Evolutionary conservation across 2,113 vertebrate genomes (phyloP).

Genomic region (Tretioscincus oriximinensis): DNA sequence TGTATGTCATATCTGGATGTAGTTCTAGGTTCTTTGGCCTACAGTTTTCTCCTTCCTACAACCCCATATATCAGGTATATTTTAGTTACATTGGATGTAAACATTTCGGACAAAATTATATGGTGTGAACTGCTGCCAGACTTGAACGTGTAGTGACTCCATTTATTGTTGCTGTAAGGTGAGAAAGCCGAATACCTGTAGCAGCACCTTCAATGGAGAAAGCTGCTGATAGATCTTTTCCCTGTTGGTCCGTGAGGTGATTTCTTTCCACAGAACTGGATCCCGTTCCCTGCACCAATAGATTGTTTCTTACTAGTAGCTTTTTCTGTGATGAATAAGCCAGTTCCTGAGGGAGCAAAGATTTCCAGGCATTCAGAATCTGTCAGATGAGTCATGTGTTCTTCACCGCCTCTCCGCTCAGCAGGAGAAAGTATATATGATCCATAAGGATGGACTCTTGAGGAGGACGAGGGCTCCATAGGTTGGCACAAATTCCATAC

Average conservation of each 20-base stretch:
- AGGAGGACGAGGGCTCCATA: not conserved
- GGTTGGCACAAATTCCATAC: not conserved
- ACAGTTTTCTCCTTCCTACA: too few relatives aligned
- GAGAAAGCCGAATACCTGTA: too few relatives aligned
- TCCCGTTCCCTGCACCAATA: not conserved
- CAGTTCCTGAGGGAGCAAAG: not conserved
- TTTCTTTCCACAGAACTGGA: not conserved
- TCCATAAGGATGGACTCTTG: not conserved
- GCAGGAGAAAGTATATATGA: not conserved
- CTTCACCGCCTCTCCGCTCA: not conserved
- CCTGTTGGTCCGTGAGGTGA: not conserved
- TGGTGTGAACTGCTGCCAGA: not conserved
- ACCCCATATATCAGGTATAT: not conserved
- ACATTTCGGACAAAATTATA: not conserved
- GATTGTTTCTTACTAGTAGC: constrained; percentile 6
- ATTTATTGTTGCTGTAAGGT: not conserved
- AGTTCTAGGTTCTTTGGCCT: not conserved
- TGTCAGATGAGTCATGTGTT: constrained; percentile 38
- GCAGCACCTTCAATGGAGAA: not conserved
- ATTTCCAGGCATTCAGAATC: constrained; percentile 28
- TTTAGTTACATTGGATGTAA: not conserved
- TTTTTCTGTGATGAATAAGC: not conserved
- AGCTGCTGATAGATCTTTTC: not conserved
- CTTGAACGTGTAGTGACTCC: not conserved
- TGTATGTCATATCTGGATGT: too few relatives aligned